Conservation (phyloP, 2,797 vertebrate genomes). For the Falco berigora region DNA sequence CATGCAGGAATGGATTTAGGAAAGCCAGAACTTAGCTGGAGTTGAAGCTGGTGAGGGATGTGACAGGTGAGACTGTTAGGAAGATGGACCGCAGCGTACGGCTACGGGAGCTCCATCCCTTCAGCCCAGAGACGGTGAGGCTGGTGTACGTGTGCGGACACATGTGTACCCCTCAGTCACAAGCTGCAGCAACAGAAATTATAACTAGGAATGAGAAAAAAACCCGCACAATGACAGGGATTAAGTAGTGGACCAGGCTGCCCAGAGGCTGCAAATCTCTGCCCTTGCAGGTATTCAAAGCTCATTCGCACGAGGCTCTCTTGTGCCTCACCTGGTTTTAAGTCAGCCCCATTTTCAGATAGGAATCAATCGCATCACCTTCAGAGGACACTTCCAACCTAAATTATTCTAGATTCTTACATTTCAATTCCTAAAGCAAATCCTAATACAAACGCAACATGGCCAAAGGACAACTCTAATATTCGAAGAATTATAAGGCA, state of each 20-base stretch:
- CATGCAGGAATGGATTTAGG: background rate
- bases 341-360: background rate
- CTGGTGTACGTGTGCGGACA: accelerated
- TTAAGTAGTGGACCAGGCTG: background rate
- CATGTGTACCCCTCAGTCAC: background rate
- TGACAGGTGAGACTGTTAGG: background rate
- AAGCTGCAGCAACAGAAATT: background rate
- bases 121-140: background rate
- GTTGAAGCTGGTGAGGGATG: background rate
- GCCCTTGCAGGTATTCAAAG: background rate
- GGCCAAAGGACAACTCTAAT: background rate
- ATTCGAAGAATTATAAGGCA: background rate
- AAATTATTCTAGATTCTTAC: background rate
- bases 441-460: background rate
- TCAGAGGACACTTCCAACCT: background rate
- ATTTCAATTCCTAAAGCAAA: background rate
- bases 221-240: background rate
- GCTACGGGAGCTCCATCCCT: background rate
- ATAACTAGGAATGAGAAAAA: background rate
- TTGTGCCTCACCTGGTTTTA: background rate
- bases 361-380: background rate
- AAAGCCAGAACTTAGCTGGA: background rate
- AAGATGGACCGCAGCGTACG: background rate
- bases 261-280: background rate
- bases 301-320: background rate